Conservation (phyloP, 2,888 invertebrate species). For the Cheilosia pagana region DNA sequence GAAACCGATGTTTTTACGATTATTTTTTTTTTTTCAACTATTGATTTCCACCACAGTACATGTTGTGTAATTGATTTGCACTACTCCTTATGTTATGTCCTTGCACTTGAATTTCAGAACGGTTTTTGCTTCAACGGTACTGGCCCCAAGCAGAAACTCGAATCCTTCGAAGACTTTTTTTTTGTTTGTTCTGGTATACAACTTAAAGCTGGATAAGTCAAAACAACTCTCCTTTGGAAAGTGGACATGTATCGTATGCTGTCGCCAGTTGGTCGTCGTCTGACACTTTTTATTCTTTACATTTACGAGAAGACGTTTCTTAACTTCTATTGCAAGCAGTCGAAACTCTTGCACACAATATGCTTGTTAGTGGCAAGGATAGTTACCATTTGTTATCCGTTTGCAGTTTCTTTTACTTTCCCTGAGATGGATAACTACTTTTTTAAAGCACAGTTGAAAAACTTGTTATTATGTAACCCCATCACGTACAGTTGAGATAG, state of each 20-base stretch:
- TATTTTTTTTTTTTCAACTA: constrained; percentile 17
- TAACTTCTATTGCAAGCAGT: constrained; percentile 7
- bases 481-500: constrained; percentile 46
- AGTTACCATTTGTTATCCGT: constrained; percentile 21
- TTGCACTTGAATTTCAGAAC: constrained; percentile 63
- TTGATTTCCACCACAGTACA: constrained; percentile 18
- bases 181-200: constrained; percentile 1
- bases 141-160: background rate
- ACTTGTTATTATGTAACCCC: constrained; percentile 61
- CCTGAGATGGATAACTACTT: constrained; percentile 38
- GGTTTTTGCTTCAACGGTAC: constrained; percentile 5
- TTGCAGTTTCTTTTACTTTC: constrained; percentile 16
- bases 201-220: constrained; percentile 36
- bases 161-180: background rate
- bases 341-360: constrained; percentile 40
- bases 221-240: constrained; percentile 32
- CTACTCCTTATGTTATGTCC: constrained; percentile 41
- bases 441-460: constrained; percentile 28
- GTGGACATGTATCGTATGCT: background rate
- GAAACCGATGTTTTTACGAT: constrained; percentile 43
- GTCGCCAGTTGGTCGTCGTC: constrained; percentile 1
- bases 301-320: constrained; percentile 3
- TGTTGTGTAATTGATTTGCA: constrained; percentile 60
- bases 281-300: constrained; percentile 10
- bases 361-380: constrained; percentile 31